Percentiles rank a stretch among this genome's conserved stretches.
Conservation (phyloP, 2,797 vertebrate species). For the Peromyscus eremicus region DNA sequence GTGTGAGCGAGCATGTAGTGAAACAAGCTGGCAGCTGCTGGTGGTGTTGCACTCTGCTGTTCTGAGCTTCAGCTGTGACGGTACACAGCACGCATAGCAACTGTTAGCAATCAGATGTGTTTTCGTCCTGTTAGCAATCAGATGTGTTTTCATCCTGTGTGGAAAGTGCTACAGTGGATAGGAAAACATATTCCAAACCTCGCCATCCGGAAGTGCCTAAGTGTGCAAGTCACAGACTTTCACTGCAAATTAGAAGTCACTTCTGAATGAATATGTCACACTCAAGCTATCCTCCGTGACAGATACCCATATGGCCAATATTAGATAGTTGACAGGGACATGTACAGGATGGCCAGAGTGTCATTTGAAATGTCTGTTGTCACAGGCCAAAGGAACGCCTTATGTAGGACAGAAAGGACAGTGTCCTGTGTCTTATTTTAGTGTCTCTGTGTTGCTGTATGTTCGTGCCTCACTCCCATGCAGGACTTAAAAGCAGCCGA, state of each 20-base stretch:
- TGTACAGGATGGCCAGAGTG: background rate
- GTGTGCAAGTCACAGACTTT: conserved; percentile 1
- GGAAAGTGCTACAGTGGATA: background rate
- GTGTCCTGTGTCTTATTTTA: background rate
- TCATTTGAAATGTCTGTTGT: conserved; percentile 34
- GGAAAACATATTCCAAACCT: conserved; percentile 37
- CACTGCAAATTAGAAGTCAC: conserved; percentile 42
- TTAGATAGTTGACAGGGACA: background rate
- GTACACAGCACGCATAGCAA: background rate
- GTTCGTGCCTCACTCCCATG: background rate
- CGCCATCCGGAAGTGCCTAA: background rate
- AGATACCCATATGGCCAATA: background rate
- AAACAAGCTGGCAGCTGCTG: background rate
- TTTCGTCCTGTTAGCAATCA: conserved; percentile 34
- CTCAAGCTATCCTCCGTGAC: background rate
- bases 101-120: conserved; percentile 40
- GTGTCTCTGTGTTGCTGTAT: background rate
- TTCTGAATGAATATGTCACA: conserved; percentile 15
- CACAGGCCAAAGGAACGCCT: background rate
- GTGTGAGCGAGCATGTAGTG: background rate
- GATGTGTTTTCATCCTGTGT: conserved; percentile 15
- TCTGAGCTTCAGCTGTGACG: conserved; percentile 7
- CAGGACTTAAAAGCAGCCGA: background rate
- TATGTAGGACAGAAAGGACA: background rate
- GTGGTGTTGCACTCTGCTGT: conserved; percentile 6